A percentile compares a stretch with the other conserved stretches of the same genome.
Evolutionary conservation across 2,888 invertebrate species (phyloP).

Genomic region (Esperia sulphurella): DNA sequence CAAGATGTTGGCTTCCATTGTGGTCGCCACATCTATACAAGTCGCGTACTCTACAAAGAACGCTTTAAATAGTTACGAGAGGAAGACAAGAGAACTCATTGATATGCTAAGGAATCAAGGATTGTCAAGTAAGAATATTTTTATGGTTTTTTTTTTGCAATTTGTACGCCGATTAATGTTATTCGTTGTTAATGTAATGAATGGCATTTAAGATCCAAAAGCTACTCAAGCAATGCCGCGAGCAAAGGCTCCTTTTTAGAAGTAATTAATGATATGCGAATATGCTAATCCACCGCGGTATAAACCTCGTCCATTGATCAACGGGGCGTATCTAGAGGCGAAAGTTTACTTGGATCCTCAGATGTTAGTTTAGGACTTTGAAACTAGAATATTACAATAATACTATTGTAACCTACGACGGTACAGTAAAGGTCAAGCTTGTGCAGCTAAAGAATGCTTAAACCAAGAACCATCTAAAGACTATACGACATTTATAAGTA

Average conservation of each 20-base stretch:
- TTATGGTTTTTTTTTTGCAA: not conserved
- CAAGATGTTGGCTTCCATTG: constrained; percentile 60
- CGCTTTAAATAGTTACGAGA: constrained; percentile 57
- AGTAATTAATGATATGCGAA: not conserved
- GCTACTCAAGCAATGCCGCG: too few species aligned
- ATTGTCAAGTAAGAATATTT: constrained; percentile 47
- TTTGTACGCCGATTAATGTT: too few species aligned
- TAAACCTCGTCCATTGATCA: constrained; percentile 2
- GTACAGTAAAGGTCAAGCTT: not conserved
- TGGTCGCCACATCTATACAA: constrained; percentile 61
- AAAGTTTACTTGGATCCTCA: not conserved
- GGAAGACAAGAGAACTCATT: constrained; percentile 47
- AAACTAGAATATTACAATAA: not conserved
- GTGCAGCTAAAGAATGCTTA: too few species aligned
- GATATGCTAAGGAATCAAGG: constrained; percentile 66
- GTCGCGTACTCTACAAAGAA: constrained; percentile 58
- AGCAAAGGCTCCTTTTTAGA: not conserved
- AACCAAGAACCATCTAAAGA: too few species aligned
- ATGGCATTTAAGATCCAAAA: too few species aligned
- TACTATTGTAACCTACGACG: not conserved
- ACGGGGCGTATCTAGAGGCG: not conserved
- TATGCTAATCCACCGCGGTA: constrained; percentile 5
- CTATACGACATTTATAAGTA: too few species aligned
- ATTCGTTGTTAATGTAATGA: too few species aligned
- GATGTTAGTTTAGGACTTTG: constrained; percentile 7